phyloP scores from a whole-genome alignment of 2,888 invertebrate species.

The Automeris io region DNA sequence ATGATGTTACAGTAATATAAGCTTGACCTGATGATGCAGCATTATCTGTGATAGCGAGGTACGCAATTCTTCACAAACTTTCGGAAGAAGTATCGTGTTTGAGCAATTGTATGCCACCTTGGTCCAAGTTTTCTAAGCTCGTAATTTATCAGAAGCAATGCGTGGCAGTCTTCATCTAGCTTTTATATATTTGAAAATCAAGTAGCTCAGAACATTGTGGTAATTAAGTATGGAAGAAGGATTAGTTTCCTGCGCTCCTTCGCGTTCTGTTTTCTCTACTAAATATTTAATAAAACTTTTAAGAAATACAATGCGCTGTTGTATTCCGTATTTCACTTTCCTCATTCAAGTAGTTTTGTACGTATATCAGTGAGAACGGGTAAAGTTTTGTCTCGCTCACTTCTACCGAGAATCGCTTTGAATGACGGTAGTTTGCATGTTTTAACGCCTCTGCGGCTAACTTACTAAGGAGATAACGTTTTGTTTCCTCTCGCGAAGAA shows the following conservation, averaged over 20 bases:
- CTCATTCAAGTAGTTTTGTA: background rate
- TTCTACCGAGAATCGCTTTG: background rate
- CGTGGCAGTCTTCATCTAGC: too few species aligned
- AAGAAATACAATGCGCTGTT: background rate
- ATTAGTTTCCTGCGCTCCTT: too few species aligned
- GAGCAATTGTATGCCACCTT: too few species aligned
- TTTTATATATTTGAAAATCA: too few species aligned
- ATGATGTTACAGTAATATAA: too few species aligned
- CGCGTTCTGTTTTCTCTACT: too few species aligned
- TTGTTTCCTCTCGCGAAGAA: background rate
- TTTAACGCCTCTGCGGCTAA: background rate
- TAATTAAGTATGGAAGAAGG: background rate
- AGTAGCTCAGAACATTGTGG: constrained; percentile 2
- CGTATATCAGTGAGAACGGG: background rate
- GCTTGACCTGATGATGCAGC: too few species aligned
- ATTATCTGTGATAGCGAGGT: too few species aligned
- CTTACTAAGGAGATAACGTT: background rate
- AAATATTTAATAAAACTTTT: background rate
- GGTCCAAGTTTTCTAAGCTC: too few species aligned
- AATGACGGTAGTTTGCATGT: background rate
- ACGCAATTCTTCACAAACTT: too few species aligned
- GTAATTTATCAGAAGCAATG: too few species aligned
- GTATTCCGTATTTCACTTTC: background rate
- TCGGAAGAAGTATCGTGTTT: too few species aligned
- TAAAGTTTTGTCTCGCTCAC: background rate